Percentiles rank a stretch among this genome's conserved stretches.
phyloP scores from a whole-genome alignment of 2,113 vertebrate genomes.

The Pampusana beccarii region DNA sequence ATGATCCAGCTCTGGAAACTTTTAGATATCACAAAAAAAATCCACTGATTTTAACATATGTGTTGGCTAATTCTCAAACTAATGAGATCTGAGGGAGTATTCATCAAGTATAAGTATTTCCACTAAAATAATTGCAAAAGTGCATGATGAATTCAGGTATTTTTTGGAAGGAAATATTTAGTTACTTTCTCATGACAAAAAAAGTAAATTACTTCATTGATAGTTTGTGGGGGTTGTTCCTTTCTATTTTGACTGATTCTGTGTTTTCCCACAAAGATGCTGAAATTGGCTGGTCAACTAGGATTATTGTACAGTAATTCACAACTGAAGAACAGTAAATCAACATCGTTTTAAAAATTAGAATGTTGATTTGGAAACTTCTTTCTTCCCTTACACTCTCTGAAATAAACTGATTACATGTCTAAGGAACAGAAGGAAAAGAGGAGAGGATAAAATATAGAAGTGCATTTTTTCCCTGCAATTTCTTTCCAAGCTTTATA shows the following conservation, averaged over 20 bases:
- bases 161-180: not conserved
- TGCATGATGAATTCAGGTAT: not conserved
- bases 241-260: not conserved
- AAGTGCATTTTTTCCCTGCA: not conserved
- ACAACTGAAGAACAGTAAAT: not conserved
- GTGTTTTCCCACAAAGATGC: not conserved
- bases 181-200: not conserved
- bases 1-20: not conserved
- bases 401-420: not conserved
- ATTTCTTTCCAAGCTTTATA: not conserved
- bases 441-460: not conserved
- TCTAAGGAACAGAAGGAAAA: not conserved
- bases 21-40: constrained; percentile 27
- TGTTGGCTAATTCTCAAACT: not conserved
- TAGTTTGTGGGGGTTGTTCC: not conserved
- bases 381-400: not conserved
- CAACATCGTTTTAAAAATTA: not conserved
- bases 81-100: not conserved
- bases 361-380: not conserved
- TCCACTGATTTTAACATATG: not conserved
- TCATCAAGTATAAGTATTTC: not conserved
- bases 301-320: not conserved
- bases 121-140: not conserved
- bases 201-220: not conserved
- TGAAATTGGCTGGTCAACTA: not conserved